Conservation (phyloP, 2,888 invertebrate species). For the Rotaria macrura region DNA sequence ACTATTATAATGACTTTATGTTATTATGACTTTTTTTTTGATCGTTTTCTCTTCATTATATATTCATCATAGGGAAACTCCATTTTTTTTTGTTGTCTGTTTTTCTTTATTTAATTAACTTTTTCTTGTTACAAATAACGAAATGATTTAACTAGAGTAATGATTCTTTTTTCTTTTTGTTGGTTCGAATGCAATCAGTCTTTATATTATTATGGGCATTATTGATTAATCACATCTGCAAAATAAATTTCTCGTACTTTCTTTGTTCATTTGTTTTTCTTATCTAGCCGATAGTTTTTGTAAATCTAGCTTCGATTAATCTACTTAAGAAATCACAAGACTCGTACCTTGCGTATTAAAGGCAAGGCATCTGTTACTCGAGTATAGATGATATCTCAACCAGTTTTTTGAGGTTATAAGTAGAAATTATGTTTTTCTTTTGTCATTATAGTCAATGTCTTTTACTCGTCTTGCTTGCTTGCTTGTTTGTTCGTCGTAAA, state of each 20-base stretch:
- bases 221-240: background rate
- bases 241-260: background rate
- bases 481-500: background rate
- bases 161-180: background rate
- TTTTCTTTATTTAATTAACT: background rate
- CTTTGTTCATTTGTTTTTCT: background rate
- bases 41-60: background rate
- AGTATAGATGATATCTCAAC: background rate
- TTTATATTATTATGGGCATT: background rate
- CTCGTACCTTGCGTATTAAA: too few species aligned
- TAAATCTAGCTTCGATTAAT: too few species aligned
- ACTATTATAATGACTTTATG: background rate
- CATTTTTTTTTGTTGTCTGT: background rate
- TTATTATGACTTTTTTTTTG: background rate
- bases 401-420: too few species aligned
- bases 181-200: background rate
- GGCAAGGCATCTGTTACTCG: too few species aligned
- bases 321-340: too few species aligned
- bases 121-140: background rate
- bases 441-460: background rate
- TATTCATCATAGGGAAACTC: background rate
- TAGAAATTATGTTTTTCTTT: too few species aligned
- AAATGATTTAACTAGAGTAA: background rate
- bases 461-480: background rate
- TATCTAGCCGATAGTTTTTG: background rate